phyloP scores from a whole-genome alignment of 2,888 invertebrate species.

The Macrosoma leucophasiata region DNA sequence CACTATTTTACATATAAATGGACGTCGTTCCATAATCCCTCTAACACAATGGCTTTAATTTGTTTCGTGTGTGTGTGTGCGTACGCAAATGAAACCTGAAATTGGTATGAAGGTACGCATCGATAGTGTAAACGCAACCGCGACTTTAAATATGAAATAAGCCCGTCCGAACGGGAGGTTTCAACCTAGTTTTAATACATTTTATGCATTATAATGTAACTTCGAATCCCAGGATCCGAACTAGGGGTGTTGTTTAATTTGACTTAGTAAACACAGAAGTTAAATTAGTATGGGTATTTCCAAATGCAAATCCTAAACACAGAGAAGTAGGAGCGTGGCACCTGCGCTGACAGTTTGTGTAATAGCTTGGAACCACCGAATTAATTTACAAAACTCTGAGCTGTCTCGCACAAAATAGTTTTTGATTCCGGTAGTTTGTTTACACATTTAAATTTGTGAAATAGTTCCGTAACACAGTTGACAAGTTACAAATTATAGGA shows the following conservation, averaged over 20 bases:
- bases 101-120: constrained; percentile 37
- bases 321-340: constrained; percentile 48
- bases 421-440: constrained; percentile 48
- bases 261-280: constrained; percentile 57
- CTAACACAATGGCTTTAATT: constrained; percentile 72
- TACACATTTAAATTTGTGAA: no score
- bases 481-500: no score
- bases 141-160: constrained; percentile 25
- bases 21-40: constrained; percentile 65
- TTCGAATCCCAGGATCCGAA: constrained; percentile 34
- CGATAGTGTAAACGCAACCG: no score
- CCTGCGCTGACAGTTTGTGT: constrained; percentile 70
- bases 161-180: constrained; percentile 7
- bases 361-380: constrained; percentile 68
- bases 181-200: not conserved
- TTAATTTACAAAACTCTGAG: constrained; percentile 69
- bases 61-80: constrained; percentile 56
- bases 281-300: constrained; percentile 66
- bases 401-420: constrained; percentile 58
- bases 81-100: constrained; percentile 54
- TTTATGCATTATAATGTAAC: constrained; percentile 31
- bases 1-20: constrained; percentile 75
- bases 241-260: constrained; percentile 51
- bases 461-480: no score
- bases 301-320: constrained; percentile 58